Evolutionary conservation across 2,113 vertebrate genomes (phyloP), one percentile per base, ranked within the genome.

Genomic region (Vidua chalybeata): DNA sequence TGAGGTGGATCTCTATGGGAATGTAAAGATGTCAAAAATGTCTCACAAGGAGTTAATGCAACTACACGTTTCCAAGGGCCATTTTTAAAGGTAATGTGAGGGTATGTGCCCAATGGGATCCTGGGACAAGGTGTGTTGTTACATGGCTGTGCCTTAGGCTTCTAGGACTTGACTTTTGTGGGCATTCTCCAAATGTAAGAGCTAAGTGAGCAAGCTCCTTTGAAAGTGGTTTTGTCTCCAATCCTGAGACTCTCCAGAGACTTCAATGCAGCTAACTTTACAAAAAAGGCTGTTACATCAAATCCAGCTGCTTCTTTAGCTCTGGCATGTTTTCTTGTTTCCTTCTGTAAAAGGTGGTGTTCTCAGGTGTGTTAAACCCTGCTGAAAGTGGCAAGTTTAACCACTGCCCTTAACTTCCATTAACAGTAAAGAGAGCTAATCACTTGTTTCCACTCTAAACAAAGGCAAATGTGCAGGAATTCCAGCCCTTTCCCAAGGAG

Each of bases 381-480:
- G 52, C 43, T 84, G 72, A 78, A 92, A 87, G 73, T 90, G 83
- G 76, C 69, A 87, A 93, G 61, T 95, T 84, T 92, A 93, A 89
- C 92, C 51, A 52, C 49, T 71, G 69, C 48, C 73, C 80, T 90
- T 52, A 84, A 78, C 71, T 92, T 93, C 94, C 92, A 94, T 96
- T 94, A 96, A 72, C 83, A 86, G 63, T 71, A 95, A 95, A 86
- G 93, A 90, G 78, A 92, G 76, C 81, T 94, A 95, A 94, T 96
- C 83, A 0, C 56, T 83, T 97, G 90, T 93, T 97, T 97, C 91
- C 83, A 90, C 48, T 90, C 89, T 66, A 97, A 95, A 96, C 93
- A 97, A 93, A 93, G 72, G 80, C 52, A 7, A 81, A 87, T 74
- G 73, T 56, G 18, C 73, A 93, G 93, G 90, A 96, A 92, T 95